phyloP scores from a whole-genome alignment of 2,888 invertebrate genomes.

The Cryptus viduatorius region DNA sequence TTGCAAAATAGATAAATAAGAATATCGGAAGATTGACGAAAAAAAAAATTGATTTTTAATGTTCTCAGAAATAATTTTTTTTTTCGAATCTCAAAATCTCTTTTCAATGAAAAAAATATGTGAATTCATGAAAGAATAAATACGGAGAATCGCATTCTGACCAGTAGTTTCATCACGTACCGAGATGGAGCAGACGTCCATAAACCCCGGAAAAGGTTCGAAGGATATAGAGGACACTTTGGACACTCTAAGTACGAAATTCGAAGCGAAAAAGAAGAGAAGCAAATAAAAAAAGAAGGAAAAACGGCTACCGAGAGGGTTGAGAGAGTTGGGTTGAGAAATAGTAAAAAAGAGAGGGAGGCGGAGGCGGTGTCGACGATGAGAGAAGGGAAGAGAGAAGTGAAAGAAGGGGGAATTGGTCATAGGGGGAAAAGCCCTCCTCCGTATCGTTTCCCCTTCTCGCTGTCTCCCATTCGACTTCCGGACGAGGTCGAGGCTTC shows the following conservation, averaged over 20 bases:
- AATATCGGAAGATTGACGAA: too few relatives aligned
- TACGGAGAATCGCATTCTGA: neutral
- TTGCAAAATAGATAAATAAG: too few relatives aligned
- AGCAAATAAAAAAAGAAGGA: neutral
- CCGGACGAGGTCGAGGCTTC: conserved; percentile 81
- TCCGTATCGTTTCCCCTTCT: conserved; percentile 47
- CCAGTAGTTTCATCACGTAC: conserved; percentile 1
- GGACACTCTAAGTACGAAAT: conserved; percentile 18
- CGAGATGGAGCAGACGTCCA: conserved; percentile 3
- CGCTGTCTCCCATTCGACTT: conserved; percentile 71
- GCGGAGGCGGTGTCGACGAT: conserved; percentile 60
- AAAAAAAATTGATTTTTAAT: too few relatives aligned
- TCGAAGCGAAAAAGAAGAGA: conserved; percentile 38
- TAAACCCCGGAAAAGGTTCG: neutral
- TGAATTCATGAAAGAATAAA: conserved; percentile 1
- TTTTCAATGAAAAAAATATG: neutral
- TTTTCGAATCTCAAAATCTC: neutral
- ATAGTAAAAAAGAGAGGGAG: conserved; percentile 61
- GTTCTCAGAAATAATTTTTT: neutral
- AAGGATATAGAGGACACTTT: neutral
- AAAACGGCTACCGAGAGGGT: neutral
- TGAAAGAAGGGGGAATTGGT: conserved; percentile 57
- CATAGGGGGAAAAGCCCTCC: conserved; percentile 55
- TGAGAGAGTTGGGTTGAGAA: conserved; percentile 54
- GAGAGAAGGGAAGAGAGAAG: conserved; percentile 55